phyloP scores from a whole-genome alignment of 2,113 vertebrate species.

The Anser brachyrhynchus region DNA sequence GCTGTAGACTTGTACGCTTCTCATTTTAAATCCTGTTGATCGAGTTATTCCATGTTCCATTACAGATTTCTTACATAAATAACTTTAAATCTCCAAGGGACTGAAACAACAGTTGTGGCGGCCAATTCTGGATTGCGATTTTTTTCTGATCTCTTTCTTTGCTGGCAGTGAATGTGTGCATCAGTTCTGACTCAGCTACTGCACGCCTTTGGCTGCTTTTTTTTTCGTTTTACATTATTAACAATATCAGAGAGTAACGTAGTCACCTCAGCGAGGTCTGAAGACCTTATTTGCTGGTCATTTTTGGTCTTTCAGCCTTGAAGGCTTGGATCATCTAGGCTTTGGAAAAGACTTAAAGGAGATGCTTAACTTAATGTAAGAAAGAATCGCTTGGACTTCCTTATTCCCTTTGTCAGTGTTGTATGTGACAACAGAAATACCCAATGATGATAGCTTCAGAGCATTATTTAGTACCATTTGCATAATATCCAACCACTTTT shows the following conservation, averaged over 20 bases:
- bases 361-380: neutral
- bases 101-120: neutral
- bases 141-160: neutral
- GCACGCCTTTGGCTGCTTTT: neutral
- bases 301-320: neutral
- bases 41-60: neutral
- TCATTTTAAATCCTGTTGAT: neutral
- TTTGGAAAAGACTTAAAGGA: neutral
- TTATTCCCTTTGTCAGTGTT: neutral
- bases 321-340: neutral
- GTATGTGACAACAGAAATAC: neutral
- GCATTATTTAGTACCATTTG: neutral
- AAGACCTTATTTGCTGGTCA: neutral
- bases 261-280: neutral
- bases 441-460: neutral
- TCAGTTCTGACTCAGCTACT: slow-evolving; percentile 28
- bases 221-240: neutral
- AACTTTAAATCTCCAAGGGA: neutral
- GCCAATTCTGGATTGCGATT: neutral
- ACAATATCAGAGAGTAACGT: neutral
- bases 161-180: neutral
- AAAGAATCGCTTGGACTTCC: neutral
- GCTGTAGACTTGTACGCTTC: neutral
- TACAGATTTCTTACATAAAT: neutral
- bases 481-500: neutral